Percentiles rank a stretch among this genome's conserved stretches.
Conservation (phyloP, 1,140 invertebrate species). For the Drosophila miranda region DNA sequence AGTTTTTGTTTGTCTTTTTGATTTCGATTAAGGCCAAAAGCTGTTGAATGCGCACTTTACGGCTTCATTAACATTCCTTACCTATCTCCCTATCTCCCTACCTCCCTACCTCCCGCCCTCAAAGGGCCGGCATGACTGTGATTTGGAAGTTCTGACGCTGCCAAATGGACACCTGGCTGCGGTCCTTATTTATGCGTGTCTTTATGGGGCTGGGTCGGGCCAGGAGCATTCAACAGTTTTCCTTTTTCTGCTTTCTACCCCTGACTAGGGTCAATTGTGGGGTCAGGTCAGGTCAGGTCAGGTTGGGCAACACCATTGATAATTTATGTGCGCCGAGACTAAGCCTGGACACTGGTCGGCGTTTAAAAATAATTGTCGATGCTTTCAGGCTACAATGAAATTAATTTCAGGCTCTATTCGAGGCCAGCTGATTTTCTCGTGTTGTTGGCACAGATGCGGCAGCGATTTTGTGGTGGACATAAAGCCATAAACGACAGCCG, state of each 20-base stretch:
- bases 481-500: conserved; percentile 41
- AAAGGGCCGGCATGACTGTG: neutral
- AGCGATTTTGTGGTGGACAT: conserved; percentile 14
- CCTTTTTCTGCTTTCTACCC: conserved; percentile 11
- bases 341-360: conserved; percentile 4
- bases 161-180: conserved; percentile 47
- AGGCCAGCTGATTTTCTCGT: neutral
- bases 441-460: conserved; percentile 24
- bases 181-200: conserved; percentile 42
- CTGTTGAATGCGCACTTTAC: conserved; percentile 68
- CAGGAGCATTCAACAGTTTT: conserved; percentile 43
- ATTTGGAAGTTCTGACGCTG: conserved; percentile 31
- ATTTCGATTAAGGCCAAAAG: conserved; percentile 53
- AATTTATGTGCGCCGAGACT: conserved; percentile 35
- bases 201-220: conserved; percentile 7
- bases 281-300: conserved; percentile 23
- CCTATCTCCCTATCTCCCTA: too few relatives aligned
- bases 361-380: conserved; percentile 48
- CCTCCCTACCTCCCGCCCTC: neutral
- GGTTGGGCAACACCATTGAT: neutral
- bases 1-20: conserved; percentile 15
- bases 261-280: conserved; percentile 49
- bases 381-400: conserved; percentile 35
- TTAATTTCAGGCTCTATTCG: conserved; percentile 28
- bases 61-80: conserved; percentile 72